These are phyloP conservation scores for Cyphomyrus discorhynchus DNA, from an alignment of 2,113 vertebrate species.

Conservation along the genomic window DNA sequence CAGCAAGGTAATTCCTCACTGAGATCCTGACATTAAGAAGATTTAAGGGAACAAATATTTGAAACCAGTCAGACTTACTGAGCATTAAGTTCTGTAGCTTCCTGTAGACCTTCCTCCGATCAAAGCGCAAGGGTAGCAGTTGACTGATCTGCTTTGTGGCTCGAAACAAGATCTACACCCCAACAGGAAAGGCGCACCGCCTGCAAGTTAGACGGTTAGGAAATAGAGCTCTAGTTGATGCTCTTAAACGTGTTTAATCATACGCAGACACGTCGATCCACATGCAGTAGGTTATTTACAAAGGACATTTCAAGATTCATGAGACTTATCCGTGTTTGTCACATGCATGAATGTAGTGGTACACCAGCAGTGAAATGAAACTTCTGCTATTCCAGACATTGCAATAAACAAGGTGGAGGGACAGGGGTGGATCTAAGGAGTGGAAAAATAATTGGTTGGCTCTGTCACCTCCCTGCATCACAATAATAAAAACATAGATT, in stretches of 20 bases:
- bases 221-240: not conserved
- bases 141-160: not conserved
- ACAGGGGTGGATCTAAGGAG: not conserved
- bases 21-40: not conserved
- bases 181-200: not conserved
- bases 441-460: not conserved
- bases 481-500: not conserved
- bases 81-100: not conserved
- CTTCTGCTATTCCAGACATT: not conserved
- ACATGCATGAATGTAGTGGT: not conserved
- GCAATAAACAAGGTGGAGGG: not conserved
- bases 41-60: not conserved
- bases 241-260: not conserved
- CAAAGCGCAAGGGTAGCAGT: not conserved
- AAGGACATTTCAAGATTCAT: not conserved
- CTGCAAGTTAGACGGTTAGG: not conserved
- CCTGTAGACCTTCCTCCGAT: not conserved
- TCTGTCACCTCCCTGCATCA: not conserved
- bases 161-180: not conserved
- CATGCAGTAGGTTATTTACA: not conserved
- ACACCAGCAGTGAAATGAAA: not conserved
- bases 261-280: not conserved
- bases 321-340: not conserved
- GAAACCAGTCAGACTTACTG: not conserved
- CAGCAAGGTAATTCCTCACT: not conserved